Evolutionary conservation across 2,113 vertebrate species (phyloP), one percentile per base, ranked within the genome.

Genomic region (Scytalopus superciliaris): DNA sequence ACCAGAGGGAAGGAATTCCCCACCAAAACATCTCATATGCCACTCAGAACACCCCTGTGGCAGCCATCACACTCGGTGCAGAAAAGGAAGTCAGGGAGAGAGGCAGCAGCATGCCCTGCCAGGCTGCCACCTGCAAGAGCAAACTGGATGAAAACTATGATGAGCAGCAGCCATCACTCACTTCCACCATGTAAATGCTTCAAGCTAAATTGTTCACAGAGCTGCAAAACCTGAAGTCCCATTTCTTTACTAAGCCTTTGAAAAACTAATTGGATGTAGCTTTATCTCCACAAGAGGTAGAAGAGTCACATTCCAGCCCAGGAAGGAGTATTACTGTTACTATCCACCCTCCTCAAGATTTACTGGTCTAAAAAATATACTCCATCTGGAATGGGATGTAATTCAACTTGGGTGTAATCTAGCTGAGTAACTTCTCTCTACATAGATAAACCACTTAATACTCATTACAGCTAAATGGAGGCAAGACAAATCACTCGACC

Each of bases 391-490:
- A 90, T 2, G 13, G 59, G 69, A 75, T 73, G 50, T 83, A 95
- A 96, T 94, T 96, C 93, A 90, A 47, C 87, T 82, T 93, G 88
- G 83, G 83, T 89, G 50, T 83, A 96, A 94, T 93, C 91, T 89
- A 87, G 53, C 86, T 76, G 83, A 95, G 70, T 92, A 97, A 96
- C 89, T 91, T 93, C 83, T 91, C 70, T 85, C 74, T 88, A 95
- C 64, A 52, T 33, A 96, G 94, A 95, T 94, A 96, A 97, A 91
- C 77, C 89, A 95, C 87, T 97, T 96, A 95, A 94, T 95, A 94
- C 90, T 96, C 91, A 96, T 90, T 96, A 94, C 74, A 86, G 91
- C 74, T 90, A 93, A 94, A 96, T 56, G 81, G 87, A 96, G 80
- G 67, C 55, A 81, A 89, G 82, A 94, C 82, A 96, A 97, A 97